Conservation (phyloP, 2,888 invertebrate genomes). For the Lamproptera curius region DNA sequence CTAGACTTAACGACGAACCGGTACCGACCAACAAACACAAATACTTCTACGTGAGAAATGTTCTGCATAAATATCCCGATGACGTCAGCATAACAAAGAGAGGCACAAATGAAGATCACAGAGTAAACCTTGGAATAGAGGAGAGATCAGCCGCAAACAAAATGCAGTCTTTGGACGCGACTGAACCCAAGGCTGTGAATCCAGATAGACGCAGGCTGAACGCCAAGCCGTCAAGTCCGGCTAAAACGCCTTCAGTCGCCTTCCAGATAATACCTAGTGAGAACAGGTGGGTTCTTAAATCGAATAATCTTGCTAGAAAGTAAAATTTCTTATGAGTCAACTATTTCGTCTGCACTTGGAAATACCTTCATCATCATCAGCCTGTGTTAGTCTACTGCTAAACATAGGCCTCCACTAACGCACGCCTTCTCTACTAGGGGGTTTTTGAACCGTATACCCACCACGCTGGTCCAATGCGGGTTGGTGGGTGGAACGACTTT, state of each 20-base stretch:
- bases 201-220: constrained; percentile 34
- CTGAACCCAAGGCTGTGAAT: constrained; percentile 37
- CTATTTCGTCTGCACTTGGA: no score
- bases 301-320: no score
- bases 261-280: constrained; percentile 74
- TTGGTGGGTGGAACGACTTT: no score
- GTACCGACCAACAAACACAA: constrained; percentile 43
- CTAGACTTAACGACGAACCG: constrained; percentile 56
- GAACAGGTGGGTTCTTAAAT: constrained; percentile 49
- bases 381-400: no score
- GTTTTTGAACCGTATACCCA: no score
- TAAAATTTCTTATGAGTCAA: no score
- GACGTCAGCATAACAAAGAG: constrained; percentile 28
- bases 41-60: constrained; percentile 67
- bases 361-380: no score
- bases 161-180: constrained; percentile 43
- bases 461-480: no score
- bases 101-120: constrained; percentile 36
- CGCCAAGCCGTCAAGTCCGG: constrained; percentile 42
- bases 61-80: constrained; percentile 59
- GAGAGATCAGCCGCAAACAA: constrained; percentile 54
- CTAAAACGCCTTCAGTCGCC: constrained; percentile 63
- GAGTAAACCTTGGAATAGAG: constrained; percentile 42
- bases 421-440: no score
- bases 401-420: no score